phyloP scores from a whole-genome alignment of 2,797 vertebrate genomes.

The Gouania willdenowi region DNA sequence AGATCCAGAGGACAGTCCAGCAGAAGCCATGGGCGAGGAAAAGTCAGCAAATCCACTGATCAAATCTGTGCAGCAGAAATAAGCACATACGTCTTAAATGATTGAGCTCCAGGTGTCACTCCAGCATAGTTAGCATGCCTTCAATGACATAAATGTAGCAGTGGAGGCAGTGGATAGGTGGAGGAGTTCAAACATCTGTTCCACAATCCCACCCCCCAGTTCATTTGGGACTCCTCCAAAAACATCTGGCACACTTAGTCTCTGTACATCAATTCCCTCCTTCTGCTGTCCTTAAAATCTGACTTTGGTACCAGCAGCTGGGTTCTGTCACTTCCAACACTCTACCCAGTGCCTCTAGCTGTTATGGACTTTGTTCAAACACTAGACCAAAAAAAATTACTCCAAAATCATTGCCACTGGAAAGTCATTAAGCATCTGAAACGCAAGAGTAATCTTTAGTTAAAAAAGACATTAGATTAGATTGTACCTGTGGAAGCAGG shows the following conservation, averaged over 20 bases:
- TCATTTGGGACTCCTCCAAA: slow-evolving; percentile 90
- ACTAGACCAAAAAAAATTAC: neutral
- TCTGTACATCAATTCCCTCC: slow-evolving; percentile 60
- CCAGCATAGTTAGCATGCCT: slow-evolving; percentile 61
- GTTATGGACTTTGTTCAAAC: slow-evolving; percentile 6
- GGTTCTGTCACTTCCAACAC: slow-evolving; percentile 16
- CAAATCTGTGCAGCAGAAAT: slow-evolving; percentile 69
- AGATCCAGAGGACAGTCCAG: slow-evolving; percentile 74
- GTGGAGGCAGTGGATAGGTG: slow-evolving; percentile 37
- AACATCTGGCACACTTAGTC: slow-evolving; percentile 92
- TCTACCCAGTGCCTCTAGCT: slow-evolving; percentile 6
- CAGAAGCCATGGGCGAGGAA: slow-evolving; percentile 79
- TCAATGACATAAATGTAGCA: slow-evolving; percentile 68
- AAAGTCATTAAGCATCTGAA: too few species aligned
- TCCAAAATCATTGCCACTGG: too few species aligned
- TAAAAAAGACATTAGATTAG: too few species aligned
- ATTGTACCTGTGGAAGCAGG: slow-evolving; percentile 75
- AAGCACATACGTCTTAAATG: slow-evolving; percentile 39
- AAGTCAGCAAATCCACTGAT: slow-evolving; percentile 94
- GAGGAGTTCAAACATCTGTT: slow-evolving; percentile 91
- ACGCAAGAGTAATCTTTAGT: too few species aligned
- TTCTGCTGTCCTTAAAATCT: slow-evolving; percentile 67
- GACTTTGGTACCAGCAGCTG: slow-evolving; percentile 45
- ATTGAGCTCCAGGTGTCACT: slow-evolving; percentile 53
- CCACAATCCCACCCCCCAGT: slow-evolving; percentile 83